These are phyloP conservation scores for Watsonalla cultraria DNA, from an alignment of 2,888 invertebrate species.

Conservation along the genomic window DNA sequence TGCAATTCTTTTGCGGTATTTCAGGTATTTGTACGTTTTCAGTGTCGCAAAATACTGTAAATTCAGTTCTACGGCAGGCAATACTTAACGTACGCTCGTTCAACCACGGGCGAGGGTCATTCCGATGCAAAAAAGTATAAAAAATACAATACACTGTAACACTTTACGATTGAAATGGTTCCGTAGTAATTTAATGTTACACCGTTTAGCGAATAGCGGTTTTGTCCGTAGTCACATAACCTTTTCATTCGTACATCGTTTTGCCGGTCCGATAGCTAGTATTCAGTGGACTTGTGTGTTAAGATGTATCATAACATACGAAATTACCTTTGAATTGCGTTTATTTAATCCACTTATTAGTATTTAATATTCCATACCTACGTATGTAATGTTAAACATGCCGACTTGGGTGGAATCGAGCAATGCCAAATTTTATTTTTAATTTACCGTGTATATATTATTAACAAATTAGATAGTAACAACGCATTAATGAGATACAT, in stretches of 20 bases:
- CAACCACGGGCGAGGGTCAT: slow-evolving; percentile 14
- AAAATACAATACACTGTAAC: slow-evolving; percentile 19
- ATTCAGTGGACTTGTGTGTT: too few relatives aligned
- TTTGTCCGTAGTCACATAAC: background rate
- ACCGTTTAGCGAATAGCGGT: background rate
- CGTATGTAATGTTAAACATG: too few relatives aligned
- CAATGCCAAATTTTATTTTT: too few relatives aligned
- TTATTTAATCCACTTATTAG: too few relatives aligned
- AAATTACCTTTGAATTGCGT: too few relatives aligned
- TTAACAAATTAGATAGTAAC: too few relatives aligned
- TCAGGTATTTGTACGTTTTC: background rate
- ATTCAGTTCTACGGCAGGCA: slow-evolving; percentile 23
- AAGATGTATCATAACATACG: too few relatives aligned
- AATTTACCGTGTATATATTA: too few relatives aligned
- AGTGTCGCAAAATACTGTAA: slow-evolving; percentile 7
- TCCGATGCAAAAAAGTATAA: slow-evolving; percentile 19
- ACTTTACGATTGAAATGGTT: slow-evolving; percentile 13
- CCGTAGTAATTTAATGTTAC: slow-evolving; percentile 18
- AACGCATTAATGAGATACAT: too few relatives aligned
- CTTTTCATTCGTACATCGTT: background rate
- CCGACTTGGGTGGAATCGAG: too few relatives aligned
- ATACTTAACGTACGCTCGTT: slow-evolving; percentile 37
- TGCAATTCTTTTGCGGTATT: slow-evolving; percentile 1
- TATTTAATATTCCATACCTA: too few relatives aligned
- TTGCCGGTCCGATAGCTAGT: too few relatives aligned